phyloP scores from a whole-genome alignment of 2,888 invertebrate species.

The Dinocampus coccinellae region DNA sequence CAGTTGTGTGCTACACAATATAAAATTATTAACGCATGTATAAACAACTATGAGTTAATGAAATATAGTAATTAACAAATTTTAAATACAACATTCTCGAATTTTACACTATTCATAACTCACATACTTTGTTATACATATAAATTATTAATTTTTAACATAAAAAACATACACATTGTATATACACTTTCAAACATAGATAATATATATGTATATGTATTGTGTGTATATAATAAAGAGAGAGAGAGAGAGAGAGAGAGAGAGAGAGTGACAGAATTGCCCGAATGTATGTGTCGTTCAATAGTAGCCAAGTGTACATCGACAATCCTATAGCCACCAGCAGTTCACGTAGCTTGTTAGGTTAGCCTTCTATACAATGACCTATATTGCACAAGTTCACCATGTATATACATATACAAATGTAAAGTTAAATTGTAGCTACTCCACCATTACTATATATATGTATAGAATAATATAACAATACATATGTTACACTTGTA shows the following conservation, averaged over 20 bases:
- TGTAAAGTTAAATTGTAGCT: neutral
- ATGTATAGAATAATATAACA: neutral
- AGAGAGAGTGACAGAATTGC: no score
- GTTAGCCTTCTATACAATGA: constrained; percentile 1
- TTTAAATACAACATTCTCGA: neutral
- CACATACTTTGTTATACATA: neutral
- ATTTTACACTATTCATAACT: neutral
- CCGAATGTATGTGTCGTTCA: neutral
- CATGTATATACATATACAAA: neutral
- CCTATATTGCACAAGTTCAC: neutral
- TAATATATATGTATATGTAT: neutral
- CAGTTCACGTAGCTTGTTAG: neutral
- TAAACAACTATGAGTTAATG: neutral
- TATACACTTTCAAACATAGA: neutral
- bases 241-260: no score
- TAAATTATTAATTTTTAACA: neutral
- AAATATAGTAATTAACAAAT: neutral
- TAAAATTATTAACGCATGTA: neutral
- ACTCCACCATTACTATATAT: neutral
- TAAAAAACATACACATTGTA: neutral
- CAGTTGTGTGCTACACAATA: neutral
- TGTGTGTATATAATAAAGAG: neutral
- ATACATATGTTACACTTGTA: no score
- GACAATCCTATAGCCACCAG: neutral
- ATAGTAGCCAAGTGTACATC: neutral